phyloP scores from a whole-genome alignment of 2,797 vertebrate genomes.

The Danio albolineatus region DNA sequence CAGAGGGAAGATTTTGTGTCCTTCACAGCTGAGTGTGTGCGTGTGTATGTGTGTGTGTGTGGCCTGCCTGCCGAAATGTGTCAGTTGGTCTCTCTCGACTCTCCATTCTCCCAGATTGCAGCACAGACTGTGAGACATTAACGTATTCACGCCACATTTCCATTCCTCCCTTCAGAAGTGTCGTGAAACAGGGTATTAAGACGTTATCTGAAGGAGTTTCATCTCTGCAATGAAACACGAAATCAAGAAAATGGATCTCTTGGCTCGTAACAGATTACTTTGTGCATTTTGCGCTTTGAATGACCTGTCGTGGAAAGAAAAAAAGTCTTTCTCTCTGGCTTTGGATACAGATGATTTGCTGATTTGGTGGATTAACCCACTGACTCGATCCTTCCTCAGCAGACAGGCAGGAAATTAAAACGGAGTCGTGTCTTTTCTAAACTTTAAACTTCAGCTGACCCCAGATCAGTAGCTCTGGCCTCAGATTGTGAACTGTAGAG shows the following conservation, averaged over 20 bases:
- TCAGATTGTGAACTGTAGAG: slow-evolving; percentile 7
- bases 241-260: slow-evolving; percentile 50
- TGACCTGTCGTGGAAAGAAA: slow-evolving; percentile 13
- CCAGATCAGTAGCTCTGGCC: slow-evolving; percentile 11
- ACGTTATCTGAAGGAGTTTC: slow-evolving; percentile 58
- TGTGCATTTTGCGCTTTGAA: slow-evolving; percentile 25
- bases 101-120: slow-evolving; percentile 63
- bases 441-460: slow-evolving; percentile 42
- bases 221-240: slow-evolving; percentile 49
- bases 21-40: slow-evolving; percentile 44
- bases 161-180: slow-evolving; percentile 52
- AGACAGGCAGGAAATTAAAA: slow-evolving; percentile 51
- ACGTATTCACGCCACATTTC: slow-evolving; percentile 63
- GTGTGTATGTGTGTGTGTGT: slow-evolving; percentile 29
- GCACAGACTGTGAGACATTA: slow-evolving; percentile 65
- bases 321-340: slow-evolving; percentile 1
- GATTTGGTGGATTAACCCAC: slow-evolving; percentile 37
- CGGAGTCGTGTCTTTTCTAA: slow-evolving; percentile 31
- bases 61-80: slow-evolving; percentile 59
- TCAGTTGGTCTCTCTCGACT: slow-evolving; percentile 60
- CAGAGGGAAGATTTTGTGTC: slow-evolving; percentile 52
- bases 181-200: slow-evolving; percentile 58
- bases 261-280: slow-evolving; percentile 18
- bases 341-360: slow-evolving; percentile 22
- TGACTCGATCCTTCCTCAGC: slow-evolving; percentile 21